Base-by-base conservation (phyloP, 2,797 vertebrate species). In the Acanthurus tractus region DNA sequence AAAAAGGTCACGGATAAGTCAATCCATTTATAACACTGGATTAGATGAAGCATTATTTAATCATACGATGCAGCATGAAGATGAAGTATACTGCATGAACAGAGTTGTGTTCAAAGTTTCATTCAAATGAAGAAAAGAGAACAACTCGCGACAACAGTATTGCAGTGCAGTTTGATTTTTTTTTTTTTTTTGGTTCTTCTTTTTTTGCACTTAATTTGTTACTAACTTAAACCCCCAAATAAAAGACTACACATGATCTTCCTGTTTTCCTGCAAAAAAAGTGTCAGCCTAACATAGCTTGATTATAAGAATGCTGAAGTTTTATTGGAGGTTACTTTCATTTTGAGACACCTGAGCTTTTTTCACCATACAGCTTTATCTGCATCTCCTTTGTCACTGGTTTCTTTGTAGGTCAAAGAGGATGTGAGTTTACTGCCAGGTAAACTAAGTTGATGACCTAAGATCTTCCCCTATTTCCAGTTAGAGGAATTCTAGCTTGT, bases 51-150 rank as follows among this genome's bases (percentile, higher is more conserved):
- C 48, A 17, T 76, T 56, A 54, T 77, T 59, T 36, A 74, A 46
- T 83, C 48, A 88, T 81, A 54, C 62, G 79, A 85, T 78, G 46
- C 81, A 38, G 55, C 25, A 18, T 40, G 36, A 34, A 61, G 63
- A 58, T 74, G 66, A 70, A 34, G 29, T 7, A 34, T 34, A 34
- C 29, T 34, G 29, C 6, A 34, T 40, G 38, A 9, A 40, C 38
- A 12, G 8, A 40, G 38, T 12, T 40, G 38, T 34, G 29, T 34
- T 34, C 12, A 66, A 57, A 23, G 1, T 18, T 52, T 20, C 23
- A n/a, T 34, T 53, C 14, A 44, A 29, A 9, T 9, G 38, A 40
- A 40, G 11, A 40, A 40, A 45, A 58, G 54, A 72, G 7, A 70
- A 63, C 15, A 34, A 4, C n/a, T 3, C 70, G 46, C 48, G 36